These are phyloP conservation scores for Trichonephila clavipes DNA, from an alignment of 1,140 invertebrate species.

Conservation along the genomic window DNA sequence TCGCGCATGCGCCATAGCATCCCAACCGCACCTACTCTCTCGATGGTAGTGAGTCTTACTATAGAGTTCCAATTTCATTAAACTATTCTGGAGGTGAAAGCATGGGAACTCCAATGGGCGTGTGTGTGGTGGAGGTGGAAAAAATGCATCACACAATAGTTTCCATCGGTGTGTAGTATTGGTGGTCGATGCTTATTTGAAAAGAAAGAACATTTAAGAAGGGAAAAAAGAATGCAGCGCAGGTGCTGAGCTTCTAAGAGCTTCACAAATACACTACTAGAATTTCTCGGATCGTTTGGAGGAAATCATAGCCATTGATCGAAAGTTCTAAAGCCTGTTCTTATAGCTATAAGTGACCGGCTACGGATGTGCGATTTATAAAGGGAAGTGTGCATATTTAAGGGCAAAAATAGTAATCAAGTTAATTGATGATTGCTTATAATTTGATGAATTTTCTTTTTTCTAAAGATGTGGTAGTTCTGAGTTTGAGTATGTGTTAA, in stretches of 20 bases:
- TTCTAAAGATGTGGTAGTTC: neutral
- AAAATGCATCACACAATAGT: conserved; percentile 28
- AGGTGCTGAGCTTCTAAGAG: conserved; percentile 36
- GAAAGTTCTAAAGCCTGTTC: conserved; percentile 43
- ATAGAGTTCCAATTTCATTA: conserved; percentile 71
- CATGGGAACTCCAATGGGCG: conserved; percentile 22
- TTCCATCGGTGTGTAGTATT: conserved; percentile 28
- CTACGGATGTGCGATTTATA: neutral
- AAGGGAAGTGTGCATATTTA: conserved; percentile 9
- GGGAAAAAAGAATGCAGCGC: neutral
- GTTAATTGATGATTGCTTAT: neutral
- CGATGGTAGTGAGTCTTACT: conserved; percentile 64
- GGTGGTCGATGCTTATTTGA: neutral
- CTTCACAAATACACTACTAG: conserved; percentile 41
- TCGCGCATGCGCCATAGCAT: conserved; percentile 27
- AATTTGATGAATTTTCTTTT: neutral
- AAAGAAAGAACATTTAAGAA: neutral
- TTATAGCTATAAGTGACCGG: conserved; percentile 45
- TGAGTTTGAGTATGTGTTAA: neutral
- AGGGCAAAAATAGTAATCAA: neutral
- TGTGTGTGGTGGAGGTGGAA: conserved; percentile 59
- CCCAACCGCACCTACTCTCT: conserved; percentile 67
- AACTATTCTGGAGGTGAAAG: conserved; percentile 51
- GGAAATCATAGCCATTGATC: conserved; percentile 63
- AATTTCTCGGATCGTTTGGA: conserved; percentile 14